Evolutionary conservation across 2,113 vertebrate species (phyloP).

Genomic region (Beaufortia kweichowensis): DNA sequence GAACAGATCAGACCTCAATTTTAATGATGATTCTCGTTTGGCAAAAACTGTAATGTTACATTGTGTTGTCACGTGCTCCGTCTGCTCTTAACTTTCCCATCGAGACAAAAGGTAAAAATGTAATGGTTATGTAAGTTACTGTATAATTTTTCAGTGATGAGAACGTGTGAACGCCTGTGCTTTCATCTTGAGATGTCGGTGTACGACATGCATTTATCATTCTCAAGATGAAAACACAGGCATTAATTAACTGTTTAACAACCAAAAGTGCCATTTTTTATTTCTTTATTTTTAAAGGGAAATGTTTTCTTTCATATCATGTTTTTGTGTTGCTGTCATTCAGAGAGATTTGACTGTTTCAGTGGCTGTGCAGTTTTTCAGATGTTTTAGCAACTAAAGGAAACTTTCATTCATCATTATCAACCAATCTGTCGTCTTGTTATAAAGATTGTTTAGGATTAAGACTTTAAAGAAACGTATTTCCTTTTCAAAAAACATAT

Average conservation of each 20-base stretch:
- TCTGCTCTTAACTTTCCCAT: conserved; percentile 1
- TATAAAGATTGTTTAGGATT: neutral
- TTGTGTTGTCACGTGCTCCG: conserved; percentile 5
- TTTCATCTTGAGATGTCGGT: too few relatives aligned
- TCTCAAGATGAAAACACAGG: conserved; percentile 11
- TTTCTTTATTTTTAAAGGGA: conserved; percentile 25
- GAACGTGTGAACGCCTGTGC: neutral
- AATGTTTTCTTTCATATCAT: conserved; percentile 17
- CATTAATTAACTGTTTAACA: neutral
- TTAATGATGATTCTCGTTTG: neutral
- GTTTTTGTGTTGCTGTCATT: neutral
- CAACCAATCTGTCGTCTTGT: neutral
- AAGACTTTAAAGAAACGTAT: neutral
- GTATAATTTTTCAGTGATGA: neutral
- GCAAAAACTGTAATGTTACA: conserved; percentile 1
- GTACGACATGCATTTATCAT: neutral
- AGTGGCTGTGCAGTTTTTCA: neutral
- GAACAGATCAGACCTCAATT: conserved; percentile 1
- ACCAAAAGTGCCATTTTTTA: conserved; percentile 28
- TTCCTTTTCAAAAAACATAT: neutral
- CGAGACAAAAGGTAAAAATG: conserved; percentile 4
- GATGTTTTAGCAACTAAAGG: neutral
- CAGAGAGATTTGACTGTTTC: neutral
- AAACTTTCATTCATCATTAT: neutral
- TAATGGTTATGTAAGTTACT: conserved; percentile 12